Conservation (phyloP, 2,113 vertebrate genomes). For the Oreochromis aureus region DNA sequence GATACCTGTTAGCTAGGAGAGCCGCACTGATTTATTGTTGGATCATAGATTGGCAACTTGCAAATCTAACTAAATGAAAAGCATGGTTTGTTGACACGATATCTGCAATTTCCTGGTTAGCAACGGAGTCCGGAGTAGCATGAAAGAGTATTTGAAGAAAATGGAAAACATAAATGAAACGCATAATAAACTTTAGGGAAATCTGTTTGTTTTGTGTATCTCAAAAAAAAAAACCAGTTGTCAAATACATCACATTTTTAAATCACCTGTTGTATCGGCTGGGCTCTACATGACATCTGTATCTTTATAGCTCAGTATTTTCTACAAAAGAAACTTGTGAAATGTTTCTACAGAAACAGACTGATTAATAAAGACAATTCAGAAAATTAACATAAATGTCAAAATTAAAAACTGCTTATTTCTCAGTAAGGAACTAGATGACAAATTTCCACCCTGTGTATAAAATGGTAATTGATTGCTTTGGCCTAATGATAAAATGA, state of each 20-base stretch:
- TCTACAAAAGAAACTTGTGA: neutral
- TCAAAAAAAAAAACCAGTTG: neutral
- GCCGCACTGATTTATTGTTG: neutral
- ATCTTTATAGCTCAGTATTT: neutral
- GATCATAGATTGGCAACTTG: rapidly evolving
- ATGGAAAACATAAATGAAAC: neutral
- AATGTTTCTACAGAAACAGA: neutral
- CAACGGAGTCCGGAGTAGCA: neutral
- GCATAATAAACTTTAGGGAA: rapidly evolving
- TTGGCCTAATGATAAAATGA: neutral
- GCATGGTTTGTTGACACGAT: neutral
- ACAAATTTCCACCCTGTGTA: neutral
- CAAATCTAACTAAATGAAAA: neutral
- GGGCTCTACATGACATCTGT: neutral
- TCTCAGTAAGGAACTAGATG: neutral
- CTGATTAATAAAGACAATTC: rapidly evolving
- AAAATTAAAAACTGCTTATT: neutral
- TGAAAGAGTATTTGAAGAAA: neutral
- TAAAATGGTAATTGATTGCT: neutral
- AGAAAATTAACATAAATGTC: neutral
- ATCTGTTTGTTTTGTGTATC: neutral
- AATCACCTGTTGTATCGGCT: neutral
- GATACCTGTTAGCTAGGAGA: neutral
- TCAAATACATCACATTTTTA: neutral
- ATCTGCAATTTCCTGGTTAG: neutral